Evolutionary conservation across 1,140 invertebrate species (phyloP), one percentile per base, ranked within the genome.

Genomic region (Diuraphis noxia): DNA sequence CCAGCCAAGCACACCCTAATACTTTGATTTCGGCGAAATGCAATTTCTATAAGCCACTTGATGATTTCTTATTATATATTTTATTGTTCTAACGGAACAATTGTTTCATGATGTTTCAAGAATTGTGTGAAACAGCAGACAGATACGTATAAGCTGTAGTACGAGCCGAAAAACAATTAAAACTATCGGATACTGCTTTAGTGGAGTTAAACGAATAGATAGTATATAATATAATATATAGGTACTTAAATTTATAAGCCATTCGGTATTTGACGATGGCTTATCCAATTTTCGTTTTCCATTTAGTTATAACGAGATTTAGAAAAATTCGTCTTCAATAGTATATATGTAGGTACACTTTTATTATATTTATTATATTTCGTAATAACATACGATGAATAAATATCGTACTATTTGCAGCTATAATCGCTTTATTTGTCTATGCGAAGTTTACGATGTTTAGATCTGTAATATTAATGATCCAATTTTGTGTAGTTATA

Each of bases 31-130:
- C 30, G 13, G 56, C 19, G 13, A 30, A 13, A 13, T 72, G 30
- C 56, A 72, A 72, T 72, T 81, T 40, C 23, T 81, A 38, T 81
- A 38, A 81, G 36, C 30, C 79, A 38, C 36, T 38, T 81, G 36
- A 81, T 81, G 23, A 81, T 81, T 81, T 81, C 36, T 81, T 81
- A 81, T 81, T 81, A 40, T 81, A 25, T 40, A 81, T 38, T 81
- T 81, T 81, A 36, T 36, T 40, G 19, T 79, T 79, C 72, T 79
- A 36, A 36, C 21, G 72, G 23, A 79, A 79, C 72, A 79, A 79
- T 79, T 8, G 36, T 79, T 79, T 36, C 21, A n/a, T 23, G n/a
- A 36, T 36, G 34, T 79, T 79, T 79, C 34, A 19, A 2, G 72
- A 63, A 63, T n/a, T 34, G 36, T 34, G 21, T 0, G 10, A 77